A percentile compares a stretch with the other conserved stretches of the same genome.
Conservation (phyloP, 1,140 invertebrate genomes). For the Lineus longissimus region DNA sequence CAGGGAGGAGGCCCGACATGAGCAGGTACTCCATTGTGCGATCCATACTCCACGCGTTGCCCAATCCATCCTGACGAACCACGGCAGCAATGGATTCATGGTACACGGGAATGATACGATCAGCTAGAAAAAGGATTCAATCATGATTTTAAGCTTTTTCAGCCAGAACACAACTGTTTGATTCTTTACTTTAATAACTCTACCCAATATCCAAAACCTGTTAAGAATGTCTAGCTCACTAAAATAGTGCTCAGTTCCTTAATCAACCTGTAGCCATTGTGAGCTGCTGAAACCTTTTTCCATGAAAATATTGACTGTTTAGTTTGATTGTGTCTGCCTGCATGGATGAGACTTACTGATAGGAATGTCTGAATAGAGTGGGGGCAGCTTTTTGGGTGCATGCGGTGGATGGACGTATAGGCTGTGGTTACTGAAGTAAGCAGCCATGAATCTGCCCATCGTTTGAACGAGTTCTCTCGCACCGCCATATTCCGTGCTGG, state of each 20-base stretch:
- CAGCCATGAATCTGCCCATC: slow-evolving; percentile 43
- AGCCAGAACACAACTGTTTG: too few relatives aligned
- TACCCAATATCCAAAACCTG: too few relatives aligned
- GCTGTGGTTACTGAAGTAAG: slow-evolving; percentile 42
- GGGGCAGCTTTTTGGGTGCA: slow-evolving; percentile 34
- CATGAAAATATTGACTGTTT: too few relatives aligned
- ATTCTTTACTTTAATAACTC: too few relatives aligned
- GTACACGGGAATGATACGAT: slow-evolving; percentile 43
- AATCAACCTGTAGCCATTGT: too few relatives aligned
- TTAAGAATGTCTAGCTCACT: too few relatives aligned
- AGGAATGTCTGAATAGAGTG: slow-evolving; percentile 28
- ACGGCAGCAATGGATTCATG: slow-evolving; percentile 36
- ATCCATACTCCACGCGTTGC: slow-evolving; percentile 40
- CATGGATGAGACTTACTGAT: slow-evolving; percentile 40
- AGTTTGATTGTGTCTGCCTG: too few relatives aligned
- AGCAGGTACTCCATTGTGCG: slow-evolving; percentile 47
- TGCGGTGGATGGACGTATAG: slow-evolving; percentile 46
- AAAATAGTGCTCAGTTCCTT: too few relatives aligned
- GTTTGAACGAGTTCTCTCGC: slow-evolving; percentile 35
- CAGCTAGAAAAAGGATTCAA: slow-evolving; percentile 29
- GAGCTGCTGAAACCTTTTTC: too few relatives aligned
- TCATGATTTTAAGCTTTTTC: too few relatives aligned
- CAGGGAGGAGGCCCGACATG: slow-evolving; percentile 42
- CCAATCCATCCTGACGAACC: slow-evolving; percentile 31
- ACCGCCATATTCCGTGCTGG: background rate